Percentiles rank a stretch among this genome's conserved stretches.
These are phyloP conservation scores for Argopecten irradians DNA, from an alignment of 1,140 invertebrate species.

Conservation along the genomic window DNA sequence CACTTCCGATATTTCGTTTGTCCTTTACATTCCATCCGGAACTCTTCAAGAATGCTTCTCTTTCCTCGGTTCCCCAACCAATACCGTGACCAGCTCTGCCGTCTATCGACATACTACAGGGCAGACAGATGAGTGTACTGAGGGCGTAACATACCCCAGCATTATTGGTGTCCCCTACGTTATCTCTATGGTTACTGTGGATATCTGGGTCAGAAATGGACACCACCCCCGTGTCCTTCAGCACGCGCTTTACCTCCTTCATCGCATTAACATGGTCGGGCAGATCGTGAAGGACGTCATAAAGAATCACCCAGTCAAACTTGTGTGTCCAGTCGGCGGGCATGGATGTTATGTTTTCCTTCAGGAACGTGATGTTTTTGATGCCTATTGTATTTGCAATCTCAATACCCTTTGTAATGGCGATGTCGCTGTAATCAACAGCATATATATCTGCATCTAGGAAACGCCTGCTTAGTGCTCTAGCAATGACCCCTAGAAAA, in stretches of 20 bases:
- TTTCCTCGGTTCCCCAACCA: conserved; percentile 43
- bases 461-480: conserved; percentile 19
- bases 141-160: conserved; percentile 21
- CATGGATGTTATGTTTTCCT: background rate
- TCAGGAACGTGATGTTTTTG: conserved; percentile 21
- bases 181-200: conserved; percentile 26
- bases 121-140: conserved; percentile 42
- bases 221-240: conserved; percentile 34
- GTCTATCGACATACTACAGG: conserved; percentile 35
- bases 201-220: conserved; percentile 31
- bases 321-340: background rate
- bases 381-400: background rate
- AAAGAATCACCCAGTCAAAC: conserved; percentile 40
- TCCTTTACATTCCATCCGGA: background rate
- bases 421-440: background rate
- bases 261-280: conserved; percentile 11
- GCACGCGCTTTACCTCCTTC: conserved; percentile 27
- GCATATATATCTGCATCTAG: conserved; percentile 3
- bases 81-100: conserved; percentile 27
- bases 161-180: background rate
- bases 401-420: background rate
- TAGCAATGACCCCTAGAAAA: background rate
- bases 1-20: background rate
- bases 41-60: background rate
- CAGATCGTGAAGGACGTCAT: conserved; percentile 44